These are phyloP conservation scores for Hemithea aestivaria DNA, from an alignment of 2,888 invertebrate species.

Conservation along the genomic window DNA sequence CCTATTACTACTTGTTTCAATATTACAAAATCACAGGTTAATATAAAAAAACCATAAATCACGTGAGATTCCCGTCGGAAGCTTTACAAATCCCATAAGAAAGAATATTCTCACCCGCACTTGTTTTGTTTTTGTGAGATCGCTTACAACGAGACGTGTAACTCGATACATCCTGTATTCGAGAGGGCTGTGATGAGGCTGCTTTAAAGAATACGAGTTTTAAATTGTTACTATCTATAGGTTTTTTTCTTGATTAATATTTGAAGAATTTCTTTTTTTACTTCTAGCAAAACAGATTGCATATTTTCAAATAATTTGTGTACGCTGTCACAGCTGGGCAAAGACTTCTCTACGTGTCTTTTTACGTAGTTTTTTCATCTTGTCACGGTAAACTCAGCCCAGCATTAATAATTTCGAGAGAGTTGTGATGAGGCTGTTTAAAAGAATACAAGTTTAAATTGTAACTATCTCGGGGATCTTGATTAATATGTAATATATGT, in stretches of 20 bases:
- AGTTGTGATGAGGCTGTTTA: constrained; percentile 10
- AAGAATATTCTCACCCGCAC: constrained; percentile 71
- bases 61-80: constrained; percentile 56
- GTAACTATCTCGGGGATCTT: too few species aligned
- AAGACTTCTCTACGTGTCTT: too few species aligned
- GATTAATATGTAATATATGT: background rate
- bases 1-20: too few species aligned
- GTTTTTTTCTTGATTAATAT: too few species aligned
- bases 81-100: constrained; percentile 72
- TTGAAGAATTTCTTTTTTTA: too few species aligned
- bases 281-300: too few species aligned
- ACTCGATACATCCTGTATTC: constrained; percentile 75
- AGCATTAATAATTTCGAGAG: too few species aligned
- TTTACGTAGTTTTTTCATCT: too few species aligned
- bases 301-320: too few species aligned
- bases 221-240: constrained; percentile 5
- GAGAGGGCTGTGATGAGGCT: constrained; percentile 29
- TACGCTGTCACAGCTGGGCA: too few species aligned
- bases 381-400: too few species aligned
- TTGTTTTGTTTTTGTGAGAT: constrained; percentile 52
- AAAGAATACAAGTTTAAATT: constrained; percentile 15
- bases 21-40: constrained; percentile 3
- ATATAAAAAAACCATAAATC: constrained; percentile 17
- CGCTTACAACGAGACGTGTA: constrained; percentile 71
- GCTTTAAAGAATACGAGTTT: constrained; percentile 13